Conservation (phyloP, 2,888 invertebrate species). For the Gymnocheta viridis region DNA sequence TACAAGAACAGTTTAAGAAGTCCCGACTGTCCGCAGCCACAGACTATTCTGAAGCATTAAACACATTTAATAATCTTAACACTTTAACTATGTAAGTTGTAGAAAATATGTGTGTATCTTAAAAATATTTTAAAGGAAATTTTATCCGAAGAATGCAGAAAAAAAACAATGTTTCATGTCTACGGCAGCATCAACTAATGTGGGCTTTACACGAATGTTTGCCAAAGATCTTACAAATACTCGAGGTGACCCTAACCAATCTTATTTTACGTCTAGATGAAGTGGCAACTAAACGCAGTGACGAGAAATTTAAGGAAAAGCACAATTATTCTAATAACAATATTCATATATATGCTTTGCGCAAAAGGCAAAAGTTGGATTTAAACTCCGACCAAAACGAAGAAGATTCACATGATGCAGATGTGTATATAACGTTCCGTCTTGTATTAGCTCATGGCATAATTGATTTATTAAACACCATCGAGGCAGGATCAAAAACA, state of each 20-base stretch:
- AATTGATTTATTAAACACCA: slow-evolving; percentile 85
- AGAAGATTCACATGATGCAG: slow-evolving; percentile 44
- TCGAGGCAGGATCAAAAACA: slow-evolving; percentile 85
- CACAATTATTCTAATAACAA: slow-evolving; percentile 73
- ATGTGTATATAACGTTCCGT: slow-evolving; percentile 71
- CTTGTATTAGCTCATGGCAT: slow-evolving; percentile 83
- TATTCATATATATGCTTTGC: slow-evolving; percentile 18
- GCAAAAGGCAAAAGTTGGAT: slow-evolving; percentile 61
- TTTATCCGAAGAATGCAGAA: slow-evolving; percentile 77
- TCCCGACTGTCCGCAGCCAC: slow-evolving; percentile 75
- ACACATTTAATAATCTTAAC: slow-evolving; percentile 83
- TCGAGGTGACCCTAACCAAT: slow-evolving; percentile 78
- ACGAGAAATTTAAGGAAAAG: slow-evolving; percentile 69
- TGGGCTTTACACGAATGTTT: slow-evolving; percentile 78
- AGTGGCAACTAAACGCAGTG: slow-evolving; percentile 70
- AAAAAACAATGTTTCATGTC: slow-evolving; percentile 74
- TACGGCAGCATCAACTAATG: slow-evolving; percentile 75
- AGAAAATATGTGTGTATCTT: not conserved
- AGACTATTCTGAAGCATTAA: slow-evolving; percentile 77
- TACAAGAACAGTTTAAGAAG: slow-evolving; percentile 80
- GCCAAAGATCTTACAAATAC: slow-evolving; percentile 79
- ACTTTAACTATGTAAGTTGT: slow-evolving; percentile 80
- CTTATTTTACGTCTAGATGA: slow-evolving; percentile 76
- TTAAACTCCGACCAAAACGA: slow-evolving; percentile 19
- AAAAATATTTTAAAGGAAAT: not conserved